Evolutionary conservation across 2,797 vertebrate species (phyloP).

Genomic region (Pristis pectinata): DNA sequence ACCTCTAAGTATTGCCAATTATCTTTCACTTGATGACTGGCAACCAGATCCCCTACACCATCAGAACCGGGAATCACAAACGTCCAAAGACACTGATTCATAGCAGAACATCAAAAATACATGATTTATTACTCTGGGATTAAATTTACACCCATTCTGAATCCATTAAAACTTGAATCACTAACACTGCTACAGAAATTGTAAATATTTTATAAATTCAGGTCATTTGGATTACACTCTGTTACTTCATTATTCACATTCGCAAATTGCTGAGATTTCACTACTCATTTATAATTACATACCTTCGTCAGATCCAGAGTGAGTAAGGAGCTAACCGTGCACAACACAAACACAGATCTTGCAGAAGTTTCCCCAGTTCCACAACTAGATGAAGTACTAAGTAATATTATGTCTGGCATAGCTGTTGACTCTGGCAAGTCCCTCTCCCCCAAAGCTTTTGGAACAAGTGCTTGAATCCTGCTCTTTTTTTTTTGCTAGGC

Average conservation of each 20-base stretch:
- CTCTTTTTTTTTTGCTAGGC: not conserved
- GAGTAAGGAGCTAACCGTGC: no score
- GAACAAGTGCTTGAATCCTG: not conserved
- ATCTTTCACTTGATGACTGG: not conserved
- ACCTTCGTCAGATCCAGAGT: not conserved
- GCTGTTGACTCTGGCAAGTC: not conserved
- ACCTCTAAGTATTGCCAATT: not conserved
- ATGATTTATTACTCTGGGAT: not conserved
- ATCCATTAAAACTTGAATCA: not conserved
- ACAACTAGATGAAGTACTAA: not conserved
- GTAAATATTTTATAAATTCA: not conserved
- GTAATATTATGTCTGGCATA: not conserved
- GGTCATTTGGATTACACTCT: not conserved
- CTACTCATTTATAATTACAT: not conserved
- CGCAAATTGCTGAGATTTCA: not conserved
- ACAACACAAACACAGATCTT: not conserved
- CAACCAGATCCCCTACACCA: not conserved
- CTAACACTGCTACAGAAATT: not conserved
- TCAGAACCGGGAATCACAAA: not conserved
- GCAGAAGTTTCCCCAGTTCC: not conserved
- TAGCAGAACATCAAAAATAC: not conserved
- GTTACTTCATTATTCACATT: not conserved
- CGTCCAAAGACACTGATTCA: not conserved
- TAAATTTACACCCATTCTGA: not conserved
- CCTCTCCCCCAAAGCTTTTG: not conserved